Conservation (phyloP, 1,140 invertebrate genomes). For the Sarcophaga peregrina region DNA sequence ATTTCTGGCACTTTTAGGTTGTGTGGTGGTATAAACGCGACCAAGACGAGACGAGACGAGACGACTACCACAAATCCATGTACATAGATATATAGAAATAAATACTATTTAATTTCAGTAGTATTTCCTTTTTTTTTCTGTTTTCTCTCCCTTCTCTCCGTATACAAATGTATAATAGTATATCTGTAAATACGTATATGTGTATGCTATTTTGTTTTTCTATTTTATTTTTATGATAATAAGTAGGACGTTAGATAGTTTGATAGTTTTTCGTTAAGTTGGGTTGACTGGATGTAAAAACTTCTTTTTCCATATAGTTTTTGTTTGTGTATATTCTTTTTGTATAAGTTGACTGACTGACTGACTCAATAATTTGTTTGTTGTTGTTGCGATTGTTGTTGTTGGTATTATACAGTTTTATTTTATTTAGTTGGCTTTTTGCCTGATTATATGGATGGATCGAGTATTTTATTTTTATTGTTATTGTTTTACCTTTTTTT, state of each 20-base stretch:
- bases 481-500: neutral
- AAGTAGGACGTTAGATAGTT: constrained; percentile 16
- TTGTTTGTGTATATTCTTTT: neutral
- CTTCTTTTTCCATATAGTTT: neutral
- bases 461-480: constrained; percentile 1
- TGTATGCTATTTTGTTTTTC: neutral
- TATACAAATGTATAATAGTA: no score
- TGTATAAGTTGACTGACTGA: neutral
- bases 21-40: neutral
- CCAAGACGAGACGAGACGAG: neutral
- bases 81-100: neutral
- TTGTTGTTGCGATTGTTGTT: neutral
- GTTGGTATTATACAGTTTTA: neutral
- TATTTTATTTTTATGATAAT: constrained; percentile 11
- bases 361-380: constrained; percentile 1
- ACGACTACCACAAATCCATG: neutral
- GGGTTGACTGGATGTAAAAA: constrained; percentile 6
- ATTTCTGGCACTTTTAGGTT: neutral
- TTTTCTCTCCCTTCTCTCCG: neutral
- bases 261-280: neutral
- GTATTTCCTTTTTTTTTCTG: constrained; percentile 1
- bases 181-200: no score
- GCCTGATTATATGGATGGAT: neutral
- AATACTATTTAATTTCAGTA: constrained; percentile 6
- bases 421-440: constrained; percentile 16